Evolutionary conservation across 1,140 invertebrate genomes (phyloP).

Genomic region (Dreissena polymorpha): DNA sequence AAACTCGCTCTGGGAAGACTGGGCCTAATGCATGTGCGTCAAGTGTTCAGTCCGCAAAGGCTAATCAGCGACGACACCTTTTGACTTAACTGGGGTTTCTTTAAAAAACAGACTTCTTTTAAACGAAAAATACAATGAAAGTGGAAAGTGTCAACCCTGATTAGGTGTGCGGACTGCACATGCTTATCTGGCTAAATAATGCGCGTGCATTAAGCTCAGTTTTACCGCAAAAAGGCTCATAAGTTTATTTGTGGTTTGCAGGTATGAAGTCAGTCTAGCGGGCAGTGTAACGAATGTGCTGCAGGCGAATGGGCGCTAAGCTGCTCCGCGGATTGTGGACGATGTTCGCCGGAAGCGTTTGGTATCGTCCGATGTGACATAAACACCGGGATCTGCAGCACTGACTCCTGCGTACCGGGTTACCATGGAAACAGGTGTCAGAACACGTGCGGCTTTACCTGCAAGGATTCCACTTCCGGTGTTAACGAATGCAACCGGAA

Average conservation of each 20-base stretch:
- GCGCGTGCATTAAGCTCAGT: too few species aligned
- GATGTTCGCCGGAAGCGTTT: not conserved
- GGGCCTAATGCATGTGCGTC: too few species aligned
- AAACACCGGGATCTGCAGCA: slow-evolving; percentile 13
- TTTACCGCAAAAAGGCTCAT: too few species aligned
- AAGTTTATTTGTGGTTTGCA: not conserved
- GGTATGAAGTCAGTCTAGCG: slow-evolving; percentile 26
- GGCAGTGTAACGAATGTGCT: slow-evolving; percentile 4
- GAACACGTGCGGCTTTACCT: slow-evolving; percentile 4
- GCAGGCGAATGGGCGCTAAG: not conserved
- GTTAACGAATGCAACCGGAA: slow-evolving; percentile 23
- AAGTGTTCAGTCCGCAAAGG: too few species aligned
- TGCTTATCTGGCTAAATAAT: too few species aligned
- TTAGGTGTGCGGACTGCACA: too few species aligned
- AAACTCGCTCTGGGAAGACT: too few species aligned
- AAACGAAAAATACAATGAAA: too few species aligned
- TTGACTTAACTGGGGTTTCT: too few species aligned
- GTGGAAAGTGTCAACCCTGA: too few species aligned
- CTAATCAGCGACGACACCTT: too few species aligned
- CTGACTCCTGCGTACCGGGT: slow-evolving; percentile 16
- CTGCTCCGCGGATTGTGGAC: slow-evolving; percentile 21
- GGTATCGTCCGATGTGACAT: slow-evolving; percentile 30
- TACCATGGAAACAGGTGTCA: slow-evolving; percentile 38
- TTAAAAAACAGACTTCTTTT: too few species aligned
- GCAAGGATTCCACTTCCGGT: slow-evolving; percentile 17